A percentile compares a stretch with the other conserved stretches of the same genome.
Evolutionary conservation across 2,113 vertebrate species (phyloP).

Genomic region (Hippocampus comes): DNA sequence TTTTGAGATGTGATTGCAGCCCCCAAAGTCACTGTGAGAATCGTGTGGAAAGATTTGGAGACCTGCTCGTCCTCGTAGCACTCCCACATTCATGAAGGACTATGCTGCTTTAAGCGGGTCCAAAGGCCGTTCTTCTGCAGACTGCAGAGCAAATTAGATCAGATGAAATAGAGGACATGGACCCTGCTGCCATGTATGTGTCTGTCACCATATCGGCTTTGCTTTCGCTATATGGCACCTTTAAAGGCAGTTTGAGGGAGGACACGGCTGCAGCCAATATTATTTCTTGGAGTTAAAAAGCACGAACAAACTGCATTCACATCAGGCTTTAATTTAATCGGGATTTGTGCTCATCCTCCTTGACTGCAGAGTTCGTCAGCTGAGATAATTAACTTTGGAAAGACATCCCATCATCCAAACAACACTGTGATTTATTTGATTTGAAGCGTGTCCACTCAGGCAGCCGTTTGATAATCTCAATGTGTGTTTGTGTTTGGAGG

Average conservation of each 20-base stretch:
- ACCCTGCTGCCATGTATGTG: slow-evolving; percentile 28
- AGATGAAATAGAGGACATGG: slow-evolving; percentile 53
- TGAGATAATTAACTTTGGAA: slow-evolving; percentile 40
- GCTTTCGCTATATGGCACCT: slow-evolving; percentile 17
- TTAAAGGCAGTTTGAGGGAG: not conserved
- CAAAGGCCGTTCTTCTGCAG: slow-evolving; percentile 50
- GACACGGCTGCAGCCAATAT: not conserved
- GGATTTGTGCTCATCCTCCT: slow-evolving; percentile 36
- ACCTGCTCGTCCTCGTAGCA: slow-evolving; percentile 51
- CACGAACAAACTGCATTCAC: slow-evolving; percentile 4
- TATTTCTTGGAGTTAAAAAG: slow-evolving; percentile 22
- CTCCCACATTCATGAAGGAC: slow-evolving; percentile 64
- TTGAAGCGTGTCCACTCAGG: slow-evolving; percentile 15
- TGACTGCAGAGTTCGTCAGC: slow-evolving; percentile 34
- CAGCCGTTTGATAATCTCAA: not conserved
- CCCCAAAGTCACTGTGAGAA: slow-evolving; percentile 9
- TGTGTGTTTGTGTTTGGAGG: slow-evolving; percentile 24
- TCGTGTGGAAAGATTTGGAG: slow-evolving; percentile 32
- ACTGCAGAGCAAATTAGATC: slow-evolving; percentile 56
- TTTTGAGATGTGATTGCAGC: not conserved
- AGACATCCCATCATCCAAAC: slow-evolving; percentile 30
- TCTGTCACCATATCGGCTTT: slow-evolving; percentile 41
- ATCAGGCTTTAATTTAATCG: slow-evolving; percentile 44
- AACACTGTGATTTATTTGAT: slow-evolving; percentile 35
- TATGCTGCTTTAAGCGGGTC: slow-evolving; percentile 73